Percentiles rank a stretch among this genome's conserved stretches.
Conservation (phyloP, 2,797 vertebrate genomes). For the Anabacerthia variegaticeps region DNA sequence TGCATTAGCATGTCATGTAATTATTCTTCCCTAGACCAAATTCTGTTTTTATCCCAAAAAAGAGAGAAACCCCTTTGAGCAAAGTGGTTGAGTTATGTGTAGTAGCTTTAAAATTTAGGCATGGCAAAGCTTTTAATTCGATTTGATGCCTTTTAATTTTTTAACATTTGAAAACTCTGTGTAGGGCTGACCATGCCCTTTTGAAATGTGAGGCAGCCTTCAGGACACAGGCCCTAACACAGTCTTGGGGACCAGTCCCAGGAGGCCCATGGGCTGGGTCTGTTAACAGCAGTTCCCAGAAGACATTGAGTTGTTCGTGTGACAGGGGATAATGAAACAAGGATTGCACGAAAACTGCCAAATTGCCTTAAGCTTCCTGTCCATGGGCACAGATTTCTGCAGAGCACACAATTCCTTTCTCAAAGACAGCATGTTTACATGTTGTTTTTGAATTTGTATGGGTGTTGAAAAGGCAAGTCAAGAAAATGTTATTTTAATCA, state of each 20-base stretch:
- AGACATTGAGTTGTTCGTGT: neutral
- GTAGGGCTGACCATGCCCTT: neutral
- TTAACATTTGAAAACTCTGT: neutral
- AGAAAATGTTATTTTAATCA: neutral
- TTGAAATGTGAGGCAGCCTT: neutral
- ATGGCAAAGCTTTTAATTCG: neutral
- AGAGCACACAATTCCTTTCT: neutral
- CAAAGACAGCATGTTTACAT: neutral
- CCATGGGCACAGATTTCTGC: neutral
- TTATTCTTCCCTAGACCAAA: neutral
- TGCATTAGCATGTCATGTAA: neutral
- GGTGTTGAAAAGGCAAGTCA: neutral
- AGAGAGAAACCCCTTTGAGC: neutral
- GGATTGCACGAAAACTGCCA: neutral
- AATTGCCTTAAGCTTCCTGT: neutral
- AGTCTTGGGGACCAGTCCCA: neutral
- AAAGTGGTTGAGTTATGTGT: neutral
- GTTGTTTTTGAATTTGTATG: neutral
- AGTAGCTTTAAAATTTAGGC: neutral
- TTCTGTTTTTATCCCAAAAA: neutral
- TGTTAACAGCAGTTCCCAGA: neutral
- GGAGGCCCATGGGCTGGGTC: neutral
- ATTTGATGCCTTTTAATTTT: neutral
- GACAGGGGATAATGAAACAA: neutral
- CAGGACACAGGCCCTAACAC: neutral